Evolutionary conservation across 2,113 vertebrate species (phyloP), one percentile per base, ranked within the genome.

Genomic region (Leucoraja erinaceus): DNA sequence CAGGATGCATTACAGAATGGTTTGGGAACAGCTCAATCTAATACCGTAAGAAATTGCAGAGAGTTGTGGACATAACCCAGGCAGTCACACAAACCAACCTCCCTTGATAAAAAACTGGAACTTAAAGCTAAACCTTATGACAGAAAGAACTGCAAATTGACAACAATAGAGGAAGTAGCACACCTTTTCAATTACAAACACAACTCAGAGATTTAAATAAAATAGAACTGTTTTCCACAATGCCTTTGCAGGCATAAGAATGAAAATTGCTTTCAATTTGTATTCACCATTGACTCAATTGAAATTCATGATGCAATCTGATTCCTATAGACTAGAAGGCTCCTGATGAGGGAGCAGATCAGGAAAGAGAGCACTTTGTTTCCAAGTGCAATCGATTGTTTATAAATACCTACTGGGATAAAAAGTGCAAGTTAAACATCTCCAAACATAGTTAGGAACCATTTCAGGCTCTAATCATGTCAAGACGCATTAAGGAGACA

Each of bases 401-500:
- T 88, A 88, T 88, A 66, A 63, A 66, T 88, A 88, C 59, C 59
- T 88, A 28, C 59, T 66, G n/a, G 83, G 59, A 66, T 88, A 31
- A 63, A 88, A 88, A 88, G 59, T 88, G 83, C 28, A 88, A 66
- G 83, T 63, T 33, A n/a, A 88, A 63, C 83, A 63, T 88, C 31
- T 66, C 59, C 28, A 88, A 88, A 88, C 83, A 66, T 63, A 31
- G 14, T 18, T 63, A 63, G 83, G 28, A 63, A 31, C 14, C 28
- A 63, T 88, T 86, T 61, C 83, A 63, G 59, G 11, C 59, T 88
- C 59, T 88, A 88, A 88, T 88, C 59, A 63, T 88, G 83, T 88
- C 83, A 88, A 88, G 61, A 88, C 63, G 28, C 59, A 88, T 88
- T 66, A 31, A 88, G 20, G 59, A 14, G n/a, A 88, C 61, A 88